Evolutionary conservation across 1,140 invertebrate genomes (phyloP), one percentile per base, ranked within the genome.

Genomic region (Thaumetopoea pityocampa): DNA sequence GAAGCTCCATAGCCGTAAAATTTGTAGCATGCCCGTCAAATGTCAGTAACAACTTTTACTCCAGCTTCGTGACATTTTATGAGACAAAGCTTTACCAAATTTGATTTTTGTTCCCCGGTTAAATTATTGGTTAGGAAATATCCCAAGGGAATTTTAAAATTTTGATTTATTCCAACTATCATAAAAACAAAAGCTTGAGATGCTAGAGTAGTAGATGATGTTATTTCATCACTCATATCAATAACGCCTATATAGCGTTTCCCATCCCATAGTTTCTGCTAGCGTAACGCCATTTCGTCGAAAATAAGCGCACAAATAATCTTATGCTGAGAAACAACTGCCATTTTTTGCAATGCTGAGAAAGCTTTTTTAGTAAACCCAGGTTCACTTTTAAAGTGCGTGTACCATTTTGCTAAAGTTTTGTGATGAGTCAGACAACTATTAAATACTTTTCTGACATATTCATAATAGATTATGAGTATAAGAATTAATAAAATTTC

Each of bases 281-380:
- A 26, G 17, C 58, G 19, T 18, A 77, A 56, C 1, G 52, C 27
- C 58, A 80, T 74, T 43, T 76, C 59, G 41, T 73, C 67, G 29
- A 52, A 28, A 5, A 62, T 30, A 11, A 79, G 38, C 18, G 19
- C 17, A 29, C 56, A 63, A n/a, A 67, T 27, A 24, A 59, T 22
- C 47, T 48, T 45, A 19, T 36, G 23, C 29, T 36, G 17, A 8
- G 26, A 36, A 10, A 20, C 10, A 16, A 33, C 5, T 40, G 34
- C 19, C 46, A 55, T 57, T 26, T 17, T 5, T 42, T 53, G 35
- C 27, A 65, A 40, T 11, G 40, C 27, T 19, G 19, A 0, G 59
- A 61, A 56, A 5, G 66, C 43, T 53, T 72, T 61, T 14, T 42
- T 20, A 6, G 59, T 57, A 49, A 68, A 70, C 7, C 70, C 66